Evolutionary conservation across 2,888 invertebrate genomes (phyloP), one percentile per base, ranked within the genome.

Genomic region (Nephrotoma guestfalica): DNA sequence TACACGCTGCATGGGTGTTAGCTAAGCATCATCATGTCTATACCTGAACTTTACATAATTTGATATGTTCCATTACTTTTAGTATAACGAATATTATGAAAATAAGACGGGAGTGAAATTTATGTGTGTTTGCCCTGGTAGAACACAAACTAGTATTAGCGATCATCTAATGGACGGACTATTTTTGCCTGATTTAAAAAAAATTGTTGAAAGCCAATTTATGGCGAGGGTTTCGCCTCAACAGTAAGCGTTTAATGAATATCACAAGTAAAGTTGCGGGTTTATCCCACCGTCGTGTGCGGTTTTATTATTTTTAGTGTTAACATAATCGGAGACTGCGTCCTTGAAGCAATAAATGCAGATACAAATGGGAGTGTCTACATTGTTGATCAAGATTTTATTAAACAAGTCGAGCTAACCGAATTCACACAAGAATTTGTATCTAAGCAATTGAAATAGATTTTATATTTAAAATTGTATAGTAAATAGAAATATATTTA

Each of bases 1-100:
- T 87, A 92, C 91, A 2, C 90, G 91, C 3, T 90, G 90, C 43
- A 88, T 92, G 86, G 91, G 91, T 85, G 92, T 92, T 89, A 88
- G 89, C 30, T 30, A 30, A 30, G 30, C 30, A 2, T 3, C 30
- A 30, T 30, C 30, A 30, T 0, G 2, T 71, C 18, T 13, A n/a
- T 57, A 71, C 18, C 18, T 30, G 9, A 30, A 30, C 2, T 51
- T 18, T 0, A n/a, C 15, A 51, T 51, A 5, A 15, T 6, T 57
- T 18, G 71, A 2, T 30, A 13, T 30, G 7, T 4, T 4, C 30
- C 3, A 3, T 71, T 47, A 7, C 4, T 71, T 71, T 2, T 30
- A 71, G 71, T 90, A 90, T 30, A 18, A 9, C 45, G 90, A 91
- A 2, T 71, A 2, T 30, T 71, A 30, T 9, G 71, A 71, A 4